Evolutionary conservation across 2,888 invertebrate species (phyloP).

Genomic region (Mythimna impura): DNA sequence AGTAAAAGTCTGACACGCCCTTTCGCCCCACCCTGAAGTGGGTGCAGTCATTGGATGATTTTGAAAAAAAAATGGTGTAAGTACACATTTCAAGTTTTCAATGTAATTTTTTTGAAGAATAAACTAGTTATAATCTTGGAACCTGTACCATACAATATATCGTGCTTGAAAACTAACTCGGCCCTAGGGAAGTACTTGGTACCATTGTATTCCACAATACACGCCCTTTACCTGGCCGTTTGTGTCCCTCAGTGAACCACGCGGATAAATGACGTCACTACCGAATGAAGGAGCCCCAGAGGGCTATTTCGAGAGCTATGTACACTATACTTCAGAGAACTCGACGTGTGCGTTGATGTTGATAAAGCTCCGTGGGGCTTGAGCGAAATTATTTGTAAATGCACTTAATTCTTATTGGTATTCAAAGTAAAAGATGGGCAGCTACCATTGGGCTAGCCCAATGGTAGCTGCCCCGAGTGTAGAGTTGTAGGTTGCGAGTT

Average conservation of each 20-base stretch:
- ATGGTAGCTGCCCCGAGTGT: no score
- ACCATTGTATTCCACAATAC: constrained; percentile 48
- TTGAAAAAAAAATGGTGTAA: background rate
- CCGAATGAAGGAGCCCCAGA: background rate
- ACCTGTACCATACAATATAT: constrained; percentile 4
- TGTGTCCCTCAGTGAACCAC: constrained; percentile 8
- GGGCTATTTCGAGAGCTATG: constrained; percentile 6
- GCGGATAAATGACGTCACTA: constrained; percentile 18
- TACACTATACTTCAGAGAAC: background rate
- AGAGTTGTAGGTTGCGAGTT: no score
- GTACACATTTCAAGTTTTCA: background rate
- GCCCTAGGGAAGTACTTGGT: constrained; percentile 35
- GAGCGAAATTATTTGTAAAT: background rate
- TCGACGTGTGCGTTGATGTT: no score
- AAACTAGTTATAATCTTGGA: background rate
- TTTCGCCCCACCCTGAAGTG: no score
- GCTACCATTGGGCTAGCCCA: no score
- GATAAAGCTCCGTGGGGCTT: background rate
- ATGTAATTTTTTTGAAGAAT: background rate
- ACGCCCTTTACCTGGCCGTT: constrained; percentile 40
- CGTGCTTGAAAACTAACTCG: constrained; percentile 26
- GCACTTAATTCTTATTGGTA: background rate
- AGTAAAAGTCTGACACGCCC: no score
- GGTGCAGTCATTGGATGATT: no score
- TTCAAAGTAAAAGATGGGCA: no score